These are phyloP conservation scores for Seriola rivoliana DNA, from an alignment of 2,113 vertebrate species.

Conservation along the genomic window DNA sequence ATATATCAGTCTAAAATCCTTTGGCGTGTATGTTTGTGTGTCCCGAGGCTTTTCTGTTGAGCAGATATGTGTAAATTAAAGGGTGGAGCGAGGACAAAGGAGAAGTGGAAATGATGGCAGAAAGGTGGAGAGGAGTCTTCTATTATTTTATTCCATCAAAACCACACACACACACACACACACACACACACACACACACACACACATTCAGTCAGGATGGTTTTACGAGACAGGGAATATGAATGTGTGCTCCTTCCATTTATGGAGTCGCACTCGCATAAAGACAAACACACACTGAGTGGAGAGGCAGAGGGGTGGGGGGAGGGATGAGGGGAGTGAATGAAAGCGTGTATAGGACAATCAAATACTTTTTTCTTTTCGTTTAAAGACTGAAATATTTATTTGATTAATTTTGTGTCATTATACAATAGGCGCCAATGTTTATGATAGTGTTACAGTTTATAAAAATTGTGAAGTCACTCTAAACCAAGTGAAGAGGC, in stretches of 20 bases:
- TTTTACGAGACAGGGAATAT: too few relatives aligned
- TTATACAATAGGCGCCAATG: too few relatives aligned
- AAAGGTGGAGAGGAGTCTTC: too few relatives aligned
- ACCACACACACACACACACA: too few relatives aligned
- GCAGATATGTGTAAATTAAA: too few relatives aligned
- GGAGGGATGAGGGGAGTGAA: background rate
- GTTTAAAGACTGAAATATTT: background rate
- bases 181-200: background rate
- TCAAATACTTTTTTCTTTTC: background rate
- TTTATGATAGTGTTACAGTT: background rate
- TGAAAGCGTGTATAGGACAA: background rate
- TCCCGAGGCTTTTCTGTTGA: slow-evolving; percentile 17
- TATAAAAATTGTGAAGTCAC: background rate
- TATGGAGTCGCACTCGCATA: background rate
- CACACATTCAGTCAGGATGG: too few relatives aligned
- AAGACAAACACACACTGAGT: background rate
- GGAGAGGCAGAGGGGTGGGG: background rate
- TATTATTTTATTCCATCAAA: background rate
- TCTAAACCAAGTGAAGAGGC: too few relatives aligned
- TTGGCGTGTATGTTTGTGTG: background rate
- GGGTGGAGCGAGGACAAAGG: too few relatives aligned
- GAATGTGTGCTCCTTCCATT: background rate
- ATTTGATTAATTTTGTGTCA: background rate
- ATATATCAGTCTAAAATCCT: background rate
- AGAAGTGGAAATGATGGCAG: too few relatives aligned